These are phyloP conservation scores for Felis chaus DNA, from an alignment of 2,113 vertebrate species.

Conservation along the genomic window DNA sequence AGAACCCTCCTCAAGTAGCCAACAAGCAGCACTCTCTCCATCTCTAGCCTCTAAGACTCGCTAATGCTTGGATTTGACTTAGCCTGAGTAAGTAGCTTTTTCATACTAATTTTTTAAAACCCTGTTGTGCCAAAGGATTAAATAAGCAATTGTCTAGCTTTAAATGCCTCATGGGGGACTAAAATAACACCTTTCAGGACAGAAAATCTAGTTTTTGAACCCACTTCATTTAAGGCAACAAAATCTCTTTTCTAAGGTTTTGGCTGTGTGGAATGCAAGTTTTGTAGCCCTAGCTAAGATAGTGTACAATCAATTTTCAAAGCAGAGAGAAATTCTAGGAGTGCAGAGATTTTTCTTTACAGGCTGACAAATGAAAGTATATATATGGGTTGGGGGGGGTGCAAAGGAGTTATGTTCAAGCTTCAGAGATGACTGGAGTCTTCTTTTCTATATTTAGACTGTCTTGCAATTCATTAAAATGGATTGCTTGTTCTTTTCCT, in stretches of 20 bases:
- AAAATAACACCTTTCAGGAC: slow-evolving; percentile 42
- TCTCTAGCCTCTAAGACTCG: slow-evolving; percentile 2
- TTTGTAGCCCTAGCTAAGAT: background rate
- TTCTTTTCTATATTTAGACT: slow-evolving; percentile 51
- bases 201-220: background rate
- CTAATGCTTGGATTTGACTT: slow-evolving; percentile 58
- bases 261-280: background rate
- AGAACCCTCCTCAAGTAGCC: background rate
- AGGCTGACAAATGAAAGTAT: background rate
- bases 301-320: background rate
- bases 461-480: slow-evolving; percentile 50
- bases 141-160: slow-evolving; percentile 36
- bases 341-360: slow-evolving; percentile 33
- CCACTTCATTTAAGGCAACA: background rate
- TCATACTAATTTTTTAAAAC: slow-evolving; percentile 37
- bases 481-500: background rate
- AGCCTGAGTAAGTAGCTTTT: slow-evolving; percentile 50
- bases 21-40: background rate
- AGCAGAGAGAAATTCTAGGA: background rate
- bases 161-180: slow-evolving; percentile 10
- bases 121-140: slow-evolving; percentile 51
- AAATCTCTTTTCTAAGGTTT: slow-evolving; percentile 1
- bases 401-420: background rate
- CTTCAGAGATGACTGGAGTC: background rate
- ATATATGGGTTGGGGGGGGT: background rate